Base-by-base conservation (phyloP, 2,888 invertebrate genomes). In the Bombylius discolor region DNA sequence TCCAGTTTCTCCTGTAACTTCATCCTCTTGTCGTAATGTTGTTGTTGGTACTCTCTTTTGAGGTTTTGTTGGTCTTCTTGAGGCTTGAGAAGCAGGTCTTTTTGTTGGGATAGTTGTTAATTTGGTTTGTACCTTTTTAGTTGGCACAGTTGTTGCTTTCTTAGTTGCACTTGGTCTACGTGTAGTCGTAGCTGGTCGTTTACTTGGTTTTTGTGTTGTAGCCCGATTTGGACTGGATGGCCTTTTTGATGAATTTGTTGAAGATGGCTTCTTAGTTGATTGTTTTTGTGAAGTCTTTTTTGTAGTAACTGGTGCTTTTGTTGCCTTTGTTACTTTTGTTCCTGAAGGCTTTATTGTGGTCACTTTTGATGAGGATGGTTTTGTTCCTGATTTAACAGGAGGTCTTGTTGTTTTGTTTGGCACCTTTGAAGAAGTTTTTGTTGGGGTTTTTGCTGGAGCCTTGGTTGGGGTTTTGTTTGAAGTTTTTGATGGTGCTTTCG, bases 181-280 rank as follows among this genome's bases (percentile, higher is more conserved):
- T 48, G 63, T 62, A 36, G 53, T 56, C 76, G 59, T 74, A 76
- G 57, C 52, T 13, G 65, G 60, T 1, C 65, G 51, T 7, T 68
- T 68, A 1, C 70, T 63, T 4, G 77, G 77, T 61, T 73, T 70
- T 54, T 65, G 78, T 54, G 72, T 77, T 1, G 76, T 77, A 23
- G 76, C 76, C n/a, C 77, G 70, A 34, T 45, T 45, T 7, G 53
- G 13, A 12, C 45, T 47, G 23, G 31, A 9, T n/a, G 47, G 49
- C 36, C 36, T 50, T 49, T 42, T 46, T 0, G 66, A 63, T 0
- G 67, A 65, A 53, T 65, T 66, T 47, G 64, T 65, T 0, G 62
- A 60, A 0, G 59, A 58, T 1, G 79, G 78, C 46, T 74, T 79
- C 47, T 67, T 73, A 5, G 74, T 69, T 31, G 73, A 36, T 9